These are phyloP conservation scores for Poeciliopsis paucimaculata DNA, from an alignment of 2,797 vertebrate genomes.

Conservation along the genomic window DNA sequence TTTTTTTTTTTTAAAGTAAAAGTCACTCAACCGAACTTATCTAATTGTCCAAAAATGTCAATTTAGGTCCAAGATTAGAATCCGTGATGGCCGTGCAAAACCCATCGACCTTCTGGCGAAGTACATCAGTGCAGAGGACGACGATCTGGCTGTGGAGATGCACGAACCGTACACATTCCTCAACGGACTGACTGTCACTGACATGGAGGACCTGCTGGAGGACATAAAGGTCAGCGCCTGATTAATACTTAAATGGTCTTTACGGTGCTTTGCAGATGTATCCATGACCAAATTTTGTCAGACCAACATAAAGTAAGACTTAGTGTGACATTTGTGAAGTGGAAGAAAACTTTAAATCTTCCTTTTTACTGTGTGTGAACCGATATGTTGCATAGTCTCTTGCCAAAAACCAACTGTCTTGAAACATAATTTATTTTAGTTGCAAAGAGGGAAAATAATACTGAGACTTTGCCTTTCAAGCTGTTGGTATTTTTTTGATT, in stretches of 20 bases:
- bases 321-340: not conserved
- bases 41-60: not conserved
- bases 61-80: slow-evolving; percentile 94
- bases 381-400: not conserved
- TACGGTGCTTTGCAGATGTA: not conserved
- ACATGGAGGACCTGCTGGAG: slow-evolving; percentile 98
- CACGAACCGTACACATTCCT: slow-evolving; percentile 98
- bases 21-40: not conserved
- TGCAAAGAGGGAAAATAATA: not conserved
- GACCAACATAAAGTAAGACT: not conserved
- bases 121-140: slow-evolving; percentile 97
- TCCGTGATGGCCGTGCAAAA: slow-evolving; percentile 93
- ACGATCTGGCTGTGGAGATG: slow-evolving; percentile 97
- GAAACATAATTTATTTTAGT: not conserved
- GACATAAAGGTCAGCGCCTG: slow-evolving; percentile 89
- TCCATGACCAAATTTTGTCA: not conserved
- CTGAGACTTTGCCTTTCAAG: too few relatives aligned
- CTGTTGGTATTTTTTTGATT: too few relatives aligned
- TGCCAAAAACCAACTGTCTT: not conserved
- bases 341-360: too few relatives aligned
- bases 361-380: not conserved
- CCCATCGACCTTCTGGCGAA: slow-evolving; percentile 97
- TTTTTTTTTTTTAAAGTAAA: not conserved
- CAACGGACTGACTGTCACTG: slow-evolving; percentile 93
- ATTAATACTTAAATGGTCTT: not conserved